These are phyloP conservation scores for Drosophila jambulina DNA, from an alignment of 1,140 invertebrate species.

Conservation along the genomic window DNA sequence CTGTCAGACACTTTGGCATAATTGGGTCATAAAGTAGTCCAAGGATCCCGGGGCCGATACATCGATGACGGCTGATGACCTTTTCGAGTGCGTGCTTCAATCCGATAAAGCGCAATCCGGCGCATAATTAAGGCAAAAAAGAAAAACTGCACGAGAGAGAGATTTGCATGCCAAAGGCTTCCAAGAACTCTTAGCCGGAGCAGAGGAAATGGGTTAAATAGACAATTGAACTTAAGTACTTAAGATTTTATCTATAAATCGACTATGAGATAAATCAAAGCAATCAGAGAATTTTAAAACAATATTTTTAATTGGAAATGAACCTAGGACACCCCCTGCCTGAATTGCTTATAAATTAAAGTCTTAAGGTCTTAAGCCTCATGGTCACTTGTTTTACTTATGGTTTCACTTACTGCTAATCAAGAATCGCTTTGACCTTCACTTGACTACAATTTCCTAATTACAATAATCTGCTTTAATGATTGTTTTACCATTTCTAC, in stretches of 20 bases:
- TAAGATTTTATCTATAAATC: conserved; percentile 1
- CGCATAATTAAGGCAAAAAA: conserved; percentile 34
- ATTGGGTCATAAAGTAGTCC: conserved; percentile 81
- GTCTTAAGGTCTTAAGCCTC: not conserved
- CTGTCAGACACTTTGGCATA: conserved; percentile 81
- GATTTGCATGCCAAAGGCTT: conserved; percentile 34
- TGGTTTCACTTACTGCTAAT: conserved; percentile 17
- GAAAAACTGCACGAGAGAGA: conserved; percentile 19
- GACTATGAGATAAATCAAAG: not conserved
- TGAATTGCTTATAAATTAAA: not conserved
- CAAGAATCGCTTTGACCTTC: conserved; percentile 12
- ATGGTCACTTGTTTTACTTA: not conserved
- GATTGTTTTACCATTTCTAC: conserved; percentile 56
- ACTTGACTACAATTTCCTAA: conserved; percentile 29
- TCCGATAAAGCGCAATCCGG: conserved; percentile 43
- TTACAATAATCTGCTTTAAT: conserved; percentile 63
- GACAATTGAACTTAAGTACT: not conserved
- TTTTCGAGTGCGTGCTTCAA: conserved; percentile 43
- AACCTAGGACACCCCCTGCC: no score
- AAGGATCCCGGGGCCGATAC: conserved; percentile 56
- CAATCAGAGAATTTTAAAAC: not conserved
- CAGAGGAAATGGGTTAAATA: conserved; percentile 1
- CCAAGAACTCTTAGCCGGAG: conserved; percentile 5
- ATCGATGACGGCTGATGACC: conserved; percentile 61
- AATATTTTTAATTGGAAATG: not conserved